phyloP scores from a whole-genome alignment of 2,888 invertebrate genomes.

The Deroplatys truncata region DNA sequence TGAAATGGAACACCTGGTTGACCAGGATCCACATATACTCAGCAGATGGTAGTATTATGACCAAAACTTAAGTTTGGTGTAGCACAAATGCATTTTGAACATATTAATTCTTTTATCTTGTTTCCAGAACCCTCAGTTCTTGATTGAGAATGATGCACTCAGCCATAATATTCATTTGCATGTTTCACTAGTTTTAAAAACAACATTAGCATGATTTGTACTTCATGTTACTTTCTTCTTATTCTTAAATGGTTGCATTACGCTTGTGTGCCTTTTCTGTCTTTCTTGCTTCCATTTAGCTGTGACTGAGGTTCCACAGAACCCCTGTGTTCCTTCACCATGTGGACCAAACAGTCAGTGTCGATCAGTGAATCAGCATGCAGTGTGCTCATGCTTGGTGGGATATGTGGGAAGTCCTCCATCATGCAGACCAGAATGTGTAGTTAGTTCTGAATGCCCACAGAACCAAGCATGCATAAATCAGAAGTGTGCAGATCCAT shows the following conservation, averaged over 20 bases:
- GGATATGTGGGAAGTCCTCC: slow-evolving; percentile 64
- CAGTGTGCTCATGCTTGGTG: slow-evolving; percentile 58
- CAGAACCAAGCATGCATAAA: slow-evolving; percentile 58
- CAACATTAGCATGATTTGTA: neutral
- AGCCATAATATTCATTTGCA: neutral
- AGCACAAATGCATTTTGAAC: too few relatives aligned
- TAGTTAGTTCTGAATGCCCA: slow-evolving; percentile 62
- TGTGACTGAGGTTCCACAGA: slow-evolving; percentile 37
- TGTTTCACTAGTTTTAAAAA: neutral
- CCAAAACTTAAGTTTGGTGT: too few relatives aligned
- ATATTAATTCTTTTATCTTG: too few relatives aligned
- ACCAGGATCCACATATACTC: too few relatives aligned
- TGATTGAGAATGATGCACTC: neutral
- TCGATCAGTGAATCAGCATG: slow-evolving; percentile 57
- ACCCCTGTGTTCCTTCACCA: slow-evolving; percentile 61
- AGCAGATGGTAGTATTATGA: too few relatives aligned
- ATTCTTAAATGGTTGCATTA: neutral
- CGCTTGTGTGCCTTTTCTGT: slow-evolving; percentile 21
- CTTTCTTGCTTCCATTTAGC: slow-evolving; percentile 35
- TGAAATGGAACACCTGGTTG: too few relatives aligned
- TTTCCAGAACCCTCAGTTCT: too few relatives aligned
- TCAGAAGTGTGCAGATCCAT: slow-evolving; percentile 63
- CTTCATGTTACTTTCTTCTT: neutral
- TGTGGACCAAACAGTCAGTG: slow-evolving; percentile 66
- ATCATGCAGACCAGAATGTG: slow-evolving; percentile 61